Evolutionary conservation across 2,888 invertebrate species (phyloP).

Genomic region (Mimas tiliae): DNA sequence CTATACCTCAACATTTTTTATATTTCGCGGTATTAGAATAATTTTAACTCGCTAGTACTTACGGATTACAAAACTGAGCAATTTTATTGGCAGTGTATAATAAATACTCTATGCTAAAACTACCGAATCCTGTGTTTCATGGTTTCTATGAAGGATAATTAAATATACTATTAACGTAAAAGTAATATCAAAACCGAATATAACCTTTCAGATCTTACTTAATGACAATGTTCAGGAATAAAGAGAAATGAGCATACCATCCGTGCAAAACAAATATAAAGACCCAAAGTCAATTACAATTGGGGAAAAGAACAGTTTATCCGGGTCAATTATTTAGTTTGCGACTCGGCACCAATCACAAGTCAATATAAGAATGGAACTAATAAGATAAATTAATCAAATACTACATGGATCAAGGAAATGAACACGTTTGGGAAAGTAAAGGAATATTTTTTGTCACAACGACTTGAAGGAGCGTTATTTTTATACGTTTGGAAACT

Average conservation of each 20-base stretch:
- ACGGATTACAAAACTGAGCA: too few relatives aligned
- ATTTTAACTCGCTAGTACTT: too few relatives aligned
- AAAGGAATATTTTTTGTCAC: background rate
- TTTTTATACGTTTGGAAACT: too few relatives aligned
- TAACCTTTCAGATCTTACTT: background rate
- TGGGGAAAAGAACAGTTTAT: conserved; percentile 55
- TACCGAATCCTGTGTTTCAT: too few relatives aligned
- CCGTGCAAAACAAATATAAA: conserved; percentile 50
- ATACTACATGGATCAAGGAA: background rate
- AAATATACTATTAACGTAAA: background rate
- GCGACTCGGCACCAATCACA: conserved; percentile 45
- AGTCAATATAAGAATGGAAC: conserved; percentile 43
- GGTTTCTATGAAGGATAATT: too few relatives aligned
- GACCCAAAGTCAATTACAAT: conserved; percentile 58
- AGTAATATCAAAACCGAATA: background rate
- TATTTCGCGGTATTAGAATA: too few relatives aligned
- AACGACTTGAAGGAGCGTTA: too few relatives aligned
- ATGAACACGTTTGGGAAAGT: background rate
- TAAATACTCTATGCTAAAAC: too few relatives aligned
- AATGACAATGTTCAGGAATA: conserved; percentile 39
- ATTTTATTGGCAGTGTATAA: too few relatives aligned
- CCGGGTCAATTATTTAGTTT: conserved; percentile 63
- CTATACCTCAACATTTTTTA: too few relatives aligned
- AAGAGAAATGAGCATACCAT: conserved; percentile 43
- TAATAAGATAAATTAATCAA: conserved; percentile 55